Evolutionary conservation across 2,888 invertebrate genomes (phyloP).

Genomic region (Timema cristinae): DNA sequence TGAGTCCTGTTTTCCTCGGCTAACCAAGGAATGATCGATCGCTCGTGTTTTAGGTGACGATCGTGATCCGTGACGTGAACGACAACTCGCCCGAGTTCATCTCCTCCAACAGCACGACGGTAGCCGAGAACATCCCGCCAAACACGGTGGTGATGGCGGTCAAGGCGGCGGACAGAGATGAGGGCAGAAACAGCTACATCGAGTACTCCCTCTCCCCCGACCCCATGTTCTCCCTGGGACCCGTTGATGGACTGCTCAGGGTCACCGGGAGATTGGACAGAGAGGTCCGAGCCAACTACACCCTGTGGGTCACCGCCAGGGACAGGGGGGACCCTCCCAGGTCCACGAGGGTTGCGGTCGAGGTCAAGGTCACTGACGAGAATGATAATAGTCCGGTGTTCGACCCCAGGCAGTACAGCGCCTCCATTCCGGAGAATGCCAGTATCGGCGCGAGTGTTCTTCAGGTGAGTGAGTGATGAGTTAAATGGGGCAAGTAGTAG

Average conservation of each 20-base stretch:
- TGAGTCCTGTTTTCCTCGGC: too few relatives aligned
- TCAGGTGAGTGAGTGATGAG: constrained; percentile 55
- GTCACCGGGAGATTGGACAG: constrained; percentile 85
- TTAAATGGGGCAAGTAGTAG: constrained; percentile 56
- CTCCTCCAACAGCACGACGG: constrained; percentile 70
- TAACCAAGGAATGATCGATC: too few relatives aligned
- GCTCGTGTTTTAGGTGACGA: constrained; percentile 63
- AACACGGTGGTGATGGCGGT: constrained; percentile 87
- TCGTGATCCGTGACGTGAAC: constrained; percentile 85
- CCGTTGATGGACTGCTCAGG: constrained; percentile 80
- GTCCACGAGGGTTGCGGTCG: constrained; percentile 62
- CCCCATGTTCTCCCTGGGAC: constrained; percentile 72
- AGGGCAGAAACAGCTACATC: constrained; percentile 86
- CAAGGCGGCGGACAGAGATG: constrained; percentile 85
- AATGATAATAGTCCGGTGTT: constrained; percentile 89
- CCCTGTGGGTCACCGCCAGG: constrained; percentile 72
- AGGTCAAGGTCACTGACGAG: constrained; percentile 75
- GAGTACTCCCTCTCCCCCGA: constrained; percentile 74
- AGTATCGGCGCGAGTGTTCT: constrained; percentile 87
- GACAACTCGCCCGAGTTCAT: constrained; percentile 86
- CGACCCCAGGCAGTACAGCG: constrained; percentile 84
- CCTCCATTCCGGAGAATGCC: constrained; percentile 89
- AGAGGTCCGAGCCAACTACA: constrained; percentile 71
- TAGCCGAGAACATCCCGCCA: constrained; percentile 78
- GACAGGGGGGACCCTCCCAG: constrained; percentile 84